These are phyloP conservation scores for Periparus ater DNA, from an alignment of 2,797 vertebrate species.

Conservation along the genomic window DNA sequence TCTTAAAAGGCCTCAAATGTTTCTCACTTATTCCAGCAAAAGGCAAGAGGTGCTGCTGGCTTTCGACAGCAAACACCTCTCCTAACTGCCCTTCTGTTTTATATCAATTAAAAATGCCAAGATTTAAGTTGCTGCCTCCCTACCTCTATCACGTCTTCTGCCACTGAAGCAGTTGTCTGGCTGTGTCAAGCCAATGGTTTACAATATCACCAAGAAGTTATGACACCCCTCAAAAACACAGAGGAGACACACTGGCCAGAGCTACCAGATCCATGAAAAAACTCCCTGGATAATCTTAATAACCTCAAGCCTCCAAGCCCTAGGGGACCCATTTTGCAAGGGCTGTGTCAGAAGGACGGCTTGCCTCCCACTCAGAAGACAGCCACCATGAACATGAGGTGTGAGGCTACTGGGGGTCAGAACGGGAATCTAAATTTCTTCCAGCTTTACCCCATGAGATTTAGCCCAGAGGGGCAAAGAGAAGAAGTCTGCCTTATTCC, in stretches of 20 bases:
- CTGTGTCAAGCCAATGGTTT: not conserved
- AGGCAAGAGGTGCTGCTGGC: constrained; percentile 34
- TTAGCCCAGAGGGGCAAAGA: not conserved
- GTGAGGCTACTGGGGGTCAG: not conserved
- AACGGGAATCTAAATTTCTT: not conserved
- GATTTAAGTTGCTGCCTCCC: not conserved
- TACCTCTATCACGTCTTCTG: not conserved
- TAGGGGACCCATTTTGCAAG: not conserved
- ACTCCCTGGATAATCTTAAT: not conserved
- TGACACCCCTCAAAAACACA: not conserved
- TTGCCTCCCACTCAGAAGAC: not conserved
- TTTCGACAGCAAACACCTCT: constrained; percentile 57
- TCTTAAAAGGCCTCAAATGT: constrained; percentile 13
- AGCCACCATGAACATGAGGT: not conserved
- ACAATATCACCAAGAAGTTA: not conserved
- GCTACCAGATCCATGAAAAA: not conserved
- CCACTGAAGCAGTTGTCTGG: not conserved
- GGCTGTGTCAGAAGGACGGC: not conserved
- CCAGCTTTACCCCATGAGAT: not conserved
- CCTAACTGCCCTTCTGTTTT: constrained; percentile 41
- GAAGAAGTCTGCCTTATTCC: not conserved
- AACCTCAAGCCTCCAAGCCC: not conserved
- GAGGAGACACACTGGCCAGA: not conserved
- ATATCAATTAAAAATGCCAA: constrained; percentile 15
- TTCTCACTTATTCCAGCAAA: constrained; percentile 36